Conservation (phyloP, 2,113 vertebrate genomes). For the Microcebus jonahi region DNA sequence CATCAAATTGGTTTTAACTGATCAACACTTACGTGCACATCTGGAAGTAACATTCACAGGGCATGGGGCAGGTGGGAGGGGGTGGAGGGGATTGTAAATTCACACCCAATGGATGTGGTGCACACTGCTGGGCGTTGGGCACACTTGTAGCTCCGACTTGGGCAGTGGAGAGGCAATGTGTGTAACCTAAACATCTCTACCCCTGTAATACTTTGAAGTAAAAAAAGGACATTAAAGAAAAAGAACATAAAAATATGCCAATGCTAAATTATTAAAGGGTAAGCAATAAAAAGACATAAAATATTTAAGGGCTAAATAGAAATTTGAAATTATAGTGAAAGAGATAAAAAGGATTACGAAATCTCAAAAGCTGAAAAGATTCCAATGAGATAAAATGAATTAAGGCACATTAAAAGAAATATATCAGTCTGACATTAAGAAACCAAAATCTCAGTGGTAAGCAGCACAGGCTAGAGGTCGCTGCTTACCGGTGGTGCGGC, state of each 20-base stretch:
- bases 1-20: too few relatives aligned
- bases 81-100: too few relatives aligned
- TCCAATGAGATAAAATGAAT: neutral
- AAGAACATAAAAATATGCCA: neutral
- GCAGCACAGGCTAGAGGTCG: accelerated
- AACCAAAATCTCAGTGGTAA: neutral
- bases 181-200: too few relatives aligned
- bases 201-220: too few relatives aligned
- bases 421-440: neutral
- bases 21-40: too few relatives aligned
- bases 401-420: neutral
- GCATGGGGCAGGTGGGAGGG: too few relatives aligned
- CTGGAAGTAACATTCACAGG: too few relatives aligned
- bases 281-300: neutral
- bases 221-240: too few relatives aligned
- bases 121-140: too few relatives aligned
- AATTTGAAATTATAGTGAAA: neutral
- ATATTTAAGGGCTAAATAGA: neutral
- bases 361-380: neutral
- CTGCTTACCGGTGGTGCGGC: neutral
- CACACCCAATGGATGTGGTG: too few relatives aligned
- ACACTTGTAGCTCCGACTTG: too few relatives aligned
- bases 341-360: neutral
- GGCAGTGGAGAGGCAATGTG: too few relatives aligned
- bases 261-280: slow-evolving; percentile 4